Percentiles rank a stretch among this genome's conserved stretches.
phyloP scores from a whole-genome alignment of 2,888 invertebrate genomes.

The Ametastegia equiseti region DNA sequence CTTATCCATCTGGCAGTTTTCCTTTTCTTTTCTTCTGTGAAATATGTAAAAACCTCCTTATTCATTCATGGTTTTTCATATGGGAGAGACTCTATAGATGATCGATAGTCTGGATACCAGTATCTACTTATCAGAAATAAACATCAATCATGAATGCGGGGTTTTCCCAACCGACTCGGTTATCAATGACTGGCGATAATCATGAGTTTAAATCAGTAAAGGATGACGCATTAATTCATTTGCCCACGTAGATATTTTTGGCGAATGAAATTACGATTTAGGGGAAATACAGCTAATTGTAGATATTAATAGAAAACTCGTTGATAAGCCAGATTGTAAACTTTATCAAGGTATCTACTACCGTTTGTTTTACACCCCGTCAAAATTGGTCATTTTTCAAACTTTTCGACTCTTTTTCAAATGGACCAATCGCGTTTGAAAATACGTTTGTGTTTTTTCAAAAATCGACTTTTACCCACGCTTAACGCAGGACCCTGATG shows the following conservation, averaged over 20 bases:
- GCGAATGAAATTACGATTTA: no score
- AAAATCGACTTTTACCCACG: background rate
- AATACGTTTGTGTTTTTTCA: background rate
- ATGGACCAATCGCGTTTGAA: background rate
- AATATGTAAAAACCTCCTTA: no score
- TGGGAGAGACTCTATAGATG: no score
- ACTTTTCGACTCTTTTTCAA: background rate
- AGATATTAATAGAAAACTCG: no score
- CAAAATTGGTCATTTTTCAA: background rate
- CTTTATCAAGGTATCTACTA: background rate
- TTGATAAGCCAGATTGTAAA: background rate
- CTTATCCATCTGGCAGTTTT: background rate
- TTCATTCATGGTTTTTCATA: background rate
- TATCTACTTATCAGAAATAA: no score
- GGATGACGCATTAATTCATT: no score
- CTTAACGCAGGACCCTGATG: background rate
- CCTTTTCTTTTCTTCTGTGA: background rate
- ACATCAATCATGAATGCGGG: no score
- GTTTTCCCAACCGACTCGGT: no score
- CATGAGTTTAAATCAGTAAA: no score
- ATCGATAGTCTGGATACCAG: background rate
- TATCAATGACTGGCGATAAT: no score
- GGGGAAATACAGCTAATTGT: no score
- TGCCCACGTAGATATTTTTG: no score
- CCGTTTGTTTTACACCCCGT: background rate